Base-by-base conservation (phyloP, 2,797 vertebrate genomes). In the Phataginus tetradactyla region DNA sequence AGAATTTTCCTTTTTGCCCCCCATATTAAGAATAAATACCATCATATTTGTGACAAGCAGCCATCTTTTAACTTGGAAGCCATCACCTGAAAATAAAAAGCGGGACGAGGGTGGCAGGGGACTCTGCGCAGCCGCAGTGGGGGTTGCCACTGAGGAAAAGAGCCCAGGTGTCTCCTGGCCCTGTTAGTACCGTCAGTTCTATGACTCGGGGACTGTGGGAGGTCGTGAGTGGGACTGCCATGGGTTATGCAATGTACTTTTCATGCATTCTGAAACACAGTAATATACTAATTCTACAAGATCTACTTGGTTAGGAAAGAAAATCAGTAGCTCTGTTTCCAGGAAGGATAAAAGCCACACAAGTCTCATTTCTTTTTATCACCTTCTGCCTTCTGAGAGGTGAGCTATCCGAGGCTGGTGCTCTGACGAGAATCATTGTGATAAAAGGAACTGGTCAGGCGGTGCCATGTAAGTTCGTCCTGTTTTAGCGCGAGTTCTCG, bases 371-470 rank as follows among this genome's bases (percentile, higher is more conserved):
- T 98, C 97, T 91, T 93, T 53, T 89, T 84, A 90, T 90, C 86
- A 91, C 95, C 94, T 96, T 96, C 96, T 96, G 97, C 84, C 79
- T 98, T 97, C 94, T 97, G 79, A 98, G 97, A 97, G 0, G 21
- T 34, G 80, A 98, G 96, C 96, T 98, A 94, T 96, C 97, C 97
- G 86, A 1, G 29, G 94, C 96, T 97, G 83, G 25, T 97, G 97
- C 98, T 98, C 97, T 97, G 97, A 98, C 97, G 95, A 98, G 95
- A 98, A 98, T 98, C 98, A 97, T 98, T 98, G 98, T 95, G 97
- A 98, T 98, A 97, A 98, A 99, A 98, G 98, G 98, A 98, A 69
- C 89, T 95, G 98, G 96, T 97, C 95, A 78, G 97, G 95, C 92
- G 53, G 83, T 88, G 63, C 96, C 97, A 97, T 98, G 98, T 98